Evolutionary conservation across 2,113 vertebrate species (phyloP), one percentile per base, ranked within the genome.

Genomic region (Stictonetta naevosa): DNA sequence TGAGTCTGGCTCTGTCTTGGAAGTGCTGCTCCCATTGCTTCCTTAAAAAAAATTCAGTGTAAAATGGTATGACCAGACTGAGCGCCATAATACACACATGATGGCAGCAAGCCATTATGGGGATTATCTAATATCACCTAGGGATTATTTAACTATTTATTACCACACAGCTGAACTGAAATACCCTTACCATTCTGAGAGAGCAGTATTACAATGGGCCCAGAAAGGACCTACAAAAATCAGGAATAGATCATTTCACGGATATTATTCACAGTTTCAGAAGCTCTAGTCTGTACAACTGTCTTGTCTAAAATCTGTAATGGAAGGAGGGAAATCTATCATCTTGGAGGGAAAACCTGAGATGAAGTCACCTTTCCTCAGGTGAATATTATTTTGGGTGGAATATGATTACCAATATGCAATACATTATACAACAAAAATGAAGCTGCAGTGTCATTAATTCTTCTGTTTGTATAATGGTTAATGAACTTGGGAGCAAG

Each of bases 71-170:
- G 40, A 62, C 2, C 3, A 74, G 58, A 36, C 56, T 74, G 69
- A 86, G 67, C 50, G 66, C 40, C 67, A 46, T 36, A 42, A 81
- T 67, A 82, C 63, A 87, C 46, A 67, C n/a, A 40, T 10, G 31
- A 56, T 93, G 87, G 87, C 83, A 97, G 81, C 13, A 56, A 87
- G 84, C 67, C 90, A 88, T 92, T 86, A 48, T 14, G 18, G 55
- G 48, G 71, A 90, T 95, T 94, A 95, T 76, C 82, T 83, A 88
- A 76, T 93, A 92, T 53, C 67, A 83, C 59, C 82, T 34, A 56
- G 82, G 78, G 85, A 92, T 80, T 59, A 85, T 73, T 96, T 96
- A 90, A 94, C 95, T 92, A 90, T 93, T 97, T 85, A 95, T 85
- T 91, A 90, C 59, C 63, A 87, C 63, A 95, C 78, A 62, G n/a